These are phyloP conservation scores for Portevinia maculata DNA, from an alignment of 2,888 invertebrate species.

Conservation along the genomic window DNA sequence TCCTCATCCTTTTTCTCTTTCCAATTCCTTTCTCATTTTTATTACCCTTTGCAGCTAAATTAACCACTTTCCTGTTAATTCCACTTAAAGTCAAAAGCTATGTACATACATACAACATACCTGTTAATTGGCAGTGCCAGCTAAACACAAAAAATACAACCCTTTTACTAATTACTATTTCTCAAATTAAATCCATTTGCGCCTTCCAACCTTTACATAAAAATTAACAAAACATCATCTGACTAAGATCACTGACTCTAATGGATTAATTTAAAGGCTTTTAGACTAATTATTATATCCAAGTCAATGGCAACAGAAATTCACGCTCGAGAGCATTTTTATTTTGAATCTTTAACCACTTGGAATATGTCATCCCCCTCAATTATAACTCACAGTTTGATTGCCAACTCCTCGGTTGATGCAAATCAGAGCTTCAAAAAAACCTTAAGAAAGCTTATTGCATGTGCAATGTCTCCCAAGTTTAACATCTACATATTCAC, in stretches of 20 bases:
- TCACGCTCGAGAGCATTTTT: slow-evolving; percentile 25
- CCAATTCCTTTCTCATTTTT: too few relatives aligned
- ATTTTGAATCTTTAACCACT: not conserved
- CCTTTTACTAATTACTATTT: too few relatives aligned
- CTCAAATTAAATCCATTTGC: too few relatives aligned
- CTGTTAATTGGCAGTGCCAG: too few relatives aligned
- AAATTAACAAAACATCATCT: slow-evolving; percentile 23
- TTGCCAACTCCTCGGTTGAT: too few relatives aligned
- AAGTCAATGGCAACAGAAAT: not conserved
- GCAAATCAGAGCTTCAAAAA: not conserved
- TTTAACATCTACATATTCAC: slow-evolving; percentile 6
- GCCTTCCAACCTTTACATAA: not conserved
- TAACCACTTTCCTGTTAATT: too few relatives aligned
- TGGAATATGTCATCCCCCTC: slow-evolving; percentile 7
- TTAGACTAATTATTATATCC: slow-evolving; percentile 34
- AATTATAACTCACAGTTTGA: slow-evolving; percentile 2
- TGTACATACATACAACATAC: too few relatives aligned
- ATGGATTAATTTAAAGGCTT: slow-evolving; percentile 41
- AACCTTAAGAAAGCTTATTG: slow-evolving; percentile 30
- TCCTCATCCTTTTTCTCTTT: too few relatives aligned
- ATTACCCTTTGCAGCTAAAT: too few relatives aligned
- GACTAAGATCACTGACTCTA: slow-evolving; percentile 41
- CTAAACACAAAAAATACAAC: too few relatives aligned
- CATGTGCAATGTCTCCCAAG: slow-evolving; percentile 34
- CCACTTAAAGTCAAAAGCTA: too few relatives aligned